Conservation (phyloP, 2,888 invertebrate species). For the Acholoe squamosa region DNA sequence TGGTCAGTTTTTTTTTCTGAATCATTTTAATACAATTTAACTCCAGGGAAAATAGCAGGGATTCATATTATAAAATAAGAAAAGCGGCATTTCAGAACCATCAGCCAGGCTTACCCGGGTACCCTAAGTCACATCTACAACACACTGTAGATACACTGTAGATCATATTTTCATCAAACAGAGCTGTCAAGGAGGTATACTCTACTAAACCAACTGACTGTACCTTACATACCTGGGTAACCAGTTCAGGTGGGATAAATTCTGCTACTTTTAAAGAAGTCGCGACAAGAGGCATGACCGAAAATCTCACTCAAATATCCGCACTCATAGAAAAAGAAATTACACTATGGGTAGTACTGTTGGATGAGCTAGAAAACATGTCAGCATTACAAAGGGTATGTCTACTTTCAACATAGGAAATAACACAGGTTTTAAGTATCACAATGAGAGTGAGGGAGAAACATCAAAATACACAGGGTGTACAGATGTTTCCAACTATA, state of each 20-base stretch:
- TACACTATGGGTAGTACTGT: background rate
- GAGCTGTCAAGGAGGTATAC: background rate
- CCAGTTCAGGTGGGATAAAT: background rate
- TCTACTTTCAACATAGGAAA: constrained; percentile 41
- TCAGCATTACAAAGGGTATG: background rate
- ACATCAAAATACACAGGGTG: background rate
- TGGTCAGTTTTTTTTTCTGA: no score
- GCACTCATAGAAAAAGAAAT: background rate
- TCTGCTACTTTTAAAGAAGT: background rate
- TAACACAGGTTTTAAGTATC: constrained; percentile 45
- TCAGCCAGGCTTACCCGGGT: background rate
- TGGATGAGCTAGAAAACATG: constrained; percentile 10
- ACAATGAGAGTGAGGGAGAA: background rate
- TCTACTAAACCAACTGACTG: no score
- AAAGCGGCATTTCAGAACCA: no score
- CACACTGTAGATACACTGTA: background rate
- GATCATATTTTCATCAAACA: background rate
- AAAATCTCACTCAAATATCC: background rate
- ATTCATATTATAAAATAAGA: no score
- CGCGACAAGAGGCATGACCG: background rate
- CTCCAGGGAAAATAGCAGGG: no score
- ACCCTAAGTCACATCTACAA: background rate
- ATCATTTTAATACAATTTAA: no score
- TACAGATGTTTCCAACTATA: no score
- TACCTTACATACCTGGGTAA: no score